Evolutionary conservation across 2,888 invertebrate genomes (phyloP), one percentile per base, ranked within the genome.

Genomic region (Plagiodera versicolora): DNA sequence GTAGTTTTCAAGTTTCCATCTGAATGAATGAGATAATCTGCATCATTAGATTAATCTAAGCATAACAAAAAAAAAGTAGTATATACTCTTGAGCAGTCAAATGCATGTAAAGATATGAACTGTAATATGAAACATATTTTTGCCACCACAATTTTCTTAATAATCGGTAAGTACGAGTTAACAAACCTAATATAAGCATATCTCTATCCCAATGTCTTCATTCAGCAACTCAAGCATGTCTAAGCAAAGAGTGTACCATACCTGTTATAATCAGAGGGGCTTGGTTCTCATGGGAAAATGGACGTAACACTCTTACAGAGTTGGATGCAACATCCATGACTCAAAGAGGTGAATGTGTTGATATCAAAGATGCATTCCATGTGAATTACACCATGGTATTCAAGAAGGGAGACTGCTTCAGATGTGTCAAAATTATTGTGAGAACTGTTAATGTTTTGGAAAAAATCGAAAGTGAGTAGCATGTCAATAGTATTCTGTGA

Each of bases 211-310:
- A 24, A 24, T 24, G 3, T 24, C 6, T 24, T 24, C 6, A n/a
- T 68, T 50, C 32, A 70, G 69, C 51, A n/a, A 28, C 52, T 49
- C 44, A 61, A 45, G 30, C 53, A 57, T 65, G 63, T 55, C 50
- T 50, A 11, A 56, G 64, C 14, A 44, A 57, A 45, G 67, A 67
- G 46, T 94, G 94, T 77, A 83, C 85, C 20, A 91, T 95, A 74
- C 94, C 95, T 24, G 75, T 86, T 65, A 88, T 92, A 48, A 79
- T 95, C 51, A 85, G 92, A 72, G 95, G 94, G 61, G 86, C 91
- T 30, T 95, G 95, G 95, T 95, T 94, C 80, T 94, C 94, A 1
- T 90, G 93, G 85, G 95, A 95, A 84, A 88, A 88, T 81, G 93
- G 93, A 9, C 83, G 85, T 71, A 92, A 93, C 72, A 93, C 92